phyloP scores from a whole-genome alignment of 2,113 vertebrate genomes.

The Ahaetulla prasina region DNA sequence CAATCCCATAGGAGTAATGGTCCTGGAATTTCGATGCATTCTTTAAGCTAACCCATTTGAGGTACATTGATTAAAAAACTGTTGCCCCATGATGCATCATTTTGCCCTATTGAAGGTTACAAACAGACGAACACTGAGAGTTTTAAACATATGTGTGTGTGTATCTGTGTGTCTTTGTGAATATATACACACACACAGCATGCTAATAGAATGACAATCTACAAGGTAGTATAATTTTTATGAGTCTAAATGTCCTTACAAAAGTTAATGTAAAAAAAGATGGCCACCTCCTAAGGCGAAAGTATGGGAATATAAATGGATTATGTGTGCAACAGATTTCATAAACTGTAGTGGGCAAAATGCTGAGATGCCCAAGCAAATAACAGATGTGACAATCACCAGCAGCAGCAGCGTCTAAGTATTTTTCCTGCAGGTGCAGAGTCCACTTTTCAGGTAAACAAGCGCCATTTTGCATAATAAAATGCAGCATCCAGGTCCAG shows the following conservation, averaged over 20 bases:
- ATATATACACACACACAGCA: no score
- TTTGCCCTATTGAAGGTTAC: neutral
- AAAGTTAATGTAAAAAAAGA: neutral
- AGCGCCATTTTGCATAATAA: neutral
- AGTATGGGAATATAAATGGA: neutral
- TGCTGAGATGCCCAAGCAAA: neutral
- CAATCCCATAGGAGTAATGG: neutral
- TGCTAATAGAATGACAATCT: neutral
- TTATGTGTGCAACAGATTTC: neutral
- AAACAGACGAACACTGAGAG: neutral
- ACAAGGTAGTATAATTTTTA: neutral
- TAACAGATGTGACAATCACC: neutral
- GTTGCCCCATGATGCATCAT: neutral
- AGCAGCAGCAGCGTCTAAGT: neutral
- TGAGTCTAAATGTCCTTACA: neutral
- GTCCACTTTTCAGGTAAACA: neutral
- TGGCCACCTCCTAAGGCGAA: neutral
- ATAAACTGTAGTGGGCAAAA: neutral
- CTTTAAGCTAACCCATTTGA: neutral
- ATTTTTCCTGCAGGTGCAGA: neutral
- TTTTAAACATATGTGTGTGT: neutral
- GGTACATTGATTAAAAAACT: neutral
- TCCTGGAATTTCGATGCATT: neutral
- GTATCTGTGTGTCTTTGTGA: no score
- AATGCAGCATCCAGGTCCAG: neutral